These are phyloP conservation scores for Liposcelis brunnea DNA, from an alignment of 2,888 invertebrate genomes.

Conservation along the genomic window DNA sequence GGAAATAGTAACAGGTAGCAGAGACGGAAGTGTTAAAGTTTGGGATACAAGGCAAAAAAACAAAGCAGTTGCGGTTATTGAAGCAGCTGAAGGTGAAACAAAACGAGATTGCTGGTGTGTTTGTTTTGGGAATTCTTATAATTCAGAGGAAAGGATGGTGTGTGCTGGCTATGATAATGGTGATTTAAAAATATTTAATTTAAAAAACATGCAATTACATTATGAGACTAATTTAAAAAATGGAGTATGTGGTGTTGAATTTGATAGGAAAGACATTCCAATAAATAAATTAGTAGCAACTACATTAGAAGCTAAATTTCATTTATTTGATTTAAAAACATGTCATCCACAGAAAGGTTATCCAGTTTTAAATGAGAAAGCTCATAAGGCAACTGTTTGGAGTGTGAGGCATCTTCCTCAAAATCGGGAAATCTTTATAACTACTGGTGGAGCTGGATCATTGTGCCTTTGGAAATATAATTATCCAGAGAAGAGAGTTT, in stretches of 20 bases:
- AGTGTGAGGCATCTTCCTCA: slow-evolving; percentile 75
- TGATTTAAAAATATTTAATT: slow-evolving; percentile 84
- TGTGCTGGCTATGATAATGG: slow-evolving; percentile 94
- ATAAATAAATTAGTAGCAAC: slow-evolving; percentile 92
- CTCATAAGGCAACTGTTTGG: slow-evolving; percentile 74
- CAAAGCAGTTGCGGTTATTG: slow-evolving; percentile 77
- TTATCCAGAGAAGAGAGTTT: slow-evolving; percentile 62
- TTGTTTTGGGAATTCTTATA: slow-evolving; percentile 80
- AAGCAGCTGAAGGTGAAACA: slow-evolving; percentile 47
- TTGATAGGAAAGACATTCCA: slow-evolving; percentile 80
- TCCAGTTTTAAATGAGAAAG: slow-evolving; percentile 40
- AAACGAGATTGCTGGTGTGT: slow-evolving; percentile 88
- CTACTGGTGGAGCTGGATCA: slow-evolving; percentile 81
- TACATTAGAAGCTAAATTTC: slow-evolving; percentile 78
- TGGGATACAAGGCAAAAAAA: slow-evolving; percentile 90
- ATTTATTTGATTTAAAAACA: slow-evolving; percentile 75
- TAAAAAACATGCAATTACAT: slow-evolving; percentile 59
- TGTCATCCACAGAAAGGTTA: slow-evolving; percentile 78
- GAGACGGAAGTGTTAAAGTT: slow-evolving; percentile 87
- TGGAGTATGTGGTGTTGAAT: slow-evolving; percentile 76
- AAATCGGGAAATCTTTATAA: slow-evolving; percentile 81
- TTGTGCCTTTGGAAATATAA: slow-evolving; percentile 86
- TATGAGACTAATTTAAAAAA: slow-evolving; percentile 90
- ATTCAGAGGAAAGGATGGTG: slow-evolving; percentile 66
- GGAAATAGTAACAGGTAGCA: slow-evolving; percentile 84